Percentiles rank a stretch among this genome's conserved stretches.
These are phyloP conservation scores for Mylabris phalerata DNA, from an alignment of 1,140 invertebrate genomes.

Conservation along the genomic window DNA sequence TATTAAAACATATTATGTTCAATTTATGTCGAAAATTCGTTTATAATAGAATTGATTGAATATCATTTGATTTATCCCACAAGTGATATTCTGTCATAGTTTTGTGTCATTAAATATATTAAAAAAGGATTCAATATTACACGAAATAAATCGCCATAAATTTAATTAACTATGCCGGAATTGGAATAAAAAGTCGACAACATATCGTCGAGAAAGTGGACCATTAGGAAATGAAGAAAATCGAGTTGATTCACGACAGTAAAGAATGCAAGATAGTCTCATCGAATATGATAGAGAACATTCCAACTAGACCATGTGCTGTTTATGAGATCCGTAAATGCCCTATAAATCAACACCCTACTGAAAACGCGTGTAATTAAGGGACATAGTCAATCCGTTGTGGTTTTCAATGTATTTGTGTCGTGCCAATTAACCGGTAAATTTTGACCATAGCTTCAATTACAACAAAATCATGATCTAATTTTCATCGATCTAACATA, in stretches of 20 bases:
- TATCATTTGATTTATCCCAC: too few species aligned
- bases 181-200: conserved; percentile 2
- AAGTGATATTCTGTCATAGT: background rate
- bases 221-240: conserved; percentile 1
- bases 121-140: background rate
- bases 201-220: background rate
- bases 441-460: conserved; percentile 13
- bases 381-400: conserved; percentile 36
- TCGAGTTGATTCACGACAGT: conserved; percentile 20
- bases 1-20: too few species aligned
- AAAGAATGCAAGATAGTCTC: conserved; percentile 28
- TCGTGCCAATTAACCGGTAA: conserved; percentile 22
- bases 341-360: conserved; percentile 45
- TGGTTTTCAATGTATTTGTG: conserved; percentile 10
- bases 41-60: too few species aligned
- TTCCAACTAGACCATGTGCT: conserved; percentile 40
- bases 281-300: conserved; percentile 39
- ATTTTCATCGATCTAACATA: too few species aligned
- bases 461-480: background rate
- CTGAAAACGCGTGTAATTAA: conserved; percentile 40
- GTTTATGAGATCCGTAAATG: conserved; percentile 46
- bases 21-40: too few species aligned
- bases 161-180: background rate
- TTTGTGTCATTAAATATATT: background rate
- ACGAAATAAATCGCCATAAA: background rate